These are phyloP conservation scores for Pseudolaguvia tuberculata DNA, from an alignment of 2,113 vertebrate genomes.

Conservation along the genomic window DNA sequence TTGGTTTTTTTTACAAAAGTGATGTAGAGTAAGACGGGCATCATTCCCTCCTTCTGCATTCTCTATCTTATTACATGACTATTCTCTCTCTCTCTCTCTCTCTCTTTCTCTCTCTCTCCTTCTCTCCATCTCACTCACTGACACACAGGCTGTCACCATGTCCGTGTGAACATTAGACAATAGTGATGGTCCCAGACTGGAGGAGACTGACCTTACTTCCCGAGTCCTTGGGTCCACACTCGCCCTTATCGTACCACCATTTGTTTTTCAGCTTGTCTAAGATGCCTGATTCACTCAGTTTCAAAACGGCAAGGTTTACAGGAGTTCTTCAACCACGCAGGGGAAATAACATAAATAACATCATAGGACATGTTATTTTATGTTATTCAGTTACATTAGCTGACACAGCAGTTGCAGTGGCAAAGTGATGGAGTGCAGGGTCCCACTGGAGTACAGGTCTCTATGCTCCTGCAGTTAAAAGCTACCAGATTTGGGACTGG, in stretches of 20 bases:
- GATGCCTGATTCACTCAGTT: conserved; percentile 99
- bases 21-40: conserved; percentile 7
- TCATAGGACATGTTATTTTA: conserved; percentile 99
- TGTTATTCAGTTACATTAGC: conserved; percentile 99
- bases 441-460: conserved; percentile 83
- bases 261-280: conserved; percentile 99
- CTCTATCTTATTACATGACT: conserved; percentile 23
- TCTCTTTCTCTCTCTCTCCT: conserved; percentile 25
- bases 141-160: conserved; percentile 50
- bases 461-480: conserved; percentile 69
- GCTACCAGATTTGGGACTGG: conserved; percentile 45
- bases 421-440: conserved; percentile 89
- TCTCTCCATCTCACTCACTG: conserved; percentile 43
- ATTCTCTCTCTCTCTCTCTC: conserved; percentile 18
- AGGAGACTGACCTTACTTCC: conserved; percentile 99
- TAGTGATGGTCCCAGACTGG: conserved; percentile 84
- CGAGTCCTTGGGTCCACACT: conserved; percentile 99
- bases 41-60: conserved; percentile 33
- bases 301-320: conserved; percentile 99
- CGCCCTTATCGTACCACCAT: conserved; percentile 99
- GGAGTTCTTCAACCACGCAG: conserved; percentile 91
- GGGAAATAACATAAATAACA: conserved; percentile 99
- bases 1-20: conserved; percentile 1
- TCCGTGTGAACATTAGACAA: conserved; percentile 66
- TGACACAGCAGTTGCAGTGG: conserved; percentile 88